A percentile compares a stretch with the other conserved stretches of the same genome.
Conservation (phyloP, 2,888 invertebrate genomes). For the Morinoia aosen region DNA sequence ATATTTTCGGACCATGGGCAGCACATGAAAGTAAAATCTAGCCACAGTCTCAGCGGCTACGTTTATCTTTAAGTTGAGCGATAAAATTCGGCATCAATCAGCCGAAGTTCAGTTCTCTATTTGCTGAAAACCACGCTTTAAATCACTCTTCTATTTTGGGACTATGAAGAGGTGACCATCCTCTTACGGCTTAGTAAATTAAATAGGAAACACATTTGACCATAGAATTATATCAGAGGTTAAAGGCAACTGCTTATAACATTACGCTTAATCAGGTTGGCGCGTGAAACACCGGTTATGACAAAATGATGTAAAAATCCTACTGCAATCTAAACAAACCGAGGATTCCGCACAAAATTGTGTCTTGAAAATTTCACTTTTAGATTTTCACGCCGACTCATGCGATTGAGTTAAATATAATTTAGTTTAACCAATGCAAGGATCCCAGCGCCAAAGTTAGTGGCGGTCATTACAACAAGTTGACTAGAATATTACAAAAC, state of each 20-base stretch:
- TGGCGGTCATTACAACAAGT: neutral
- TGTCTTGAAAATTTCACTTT: neutral
- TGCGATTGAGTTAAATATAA: neutral
- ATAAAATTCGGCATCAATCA: neutral
- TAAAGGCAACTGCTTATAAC: neutral
- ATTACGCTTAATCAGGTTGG: neutral
- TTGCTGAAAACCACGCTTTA: neutral
- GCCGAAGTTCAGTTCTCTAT: neutral
- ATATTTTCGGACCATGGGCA: neutral
- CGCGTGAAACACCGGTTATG: neutral
- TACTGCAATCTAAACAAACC: neutral
- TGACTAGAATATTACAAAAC: neutral
- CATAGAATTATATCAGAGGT: neutral
- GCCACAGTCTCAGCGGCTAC: neutral
- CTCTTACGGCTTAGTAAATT: neutral
- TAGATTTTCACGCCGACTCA: neutral
- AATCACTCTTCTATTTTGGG: neutral
- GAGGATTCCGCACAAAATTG: neutral
- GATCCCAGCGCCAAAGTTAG: neutral
- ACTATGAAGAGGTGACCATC: conserved; percentile 16
- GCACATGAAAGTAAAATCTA: neutral
- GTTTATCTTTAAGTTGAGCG: conserved; percentile 16
- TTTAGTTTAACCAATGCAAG: neutral
- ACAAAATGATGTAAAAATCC: neutral
- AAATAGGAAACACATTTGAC: neutral